Evolutionary conservation across 2,888 invertebrate genomes (phyloP), one percentile per base, ranked within the genome.

Genomic region (Teleiodes luculella): DNA sequence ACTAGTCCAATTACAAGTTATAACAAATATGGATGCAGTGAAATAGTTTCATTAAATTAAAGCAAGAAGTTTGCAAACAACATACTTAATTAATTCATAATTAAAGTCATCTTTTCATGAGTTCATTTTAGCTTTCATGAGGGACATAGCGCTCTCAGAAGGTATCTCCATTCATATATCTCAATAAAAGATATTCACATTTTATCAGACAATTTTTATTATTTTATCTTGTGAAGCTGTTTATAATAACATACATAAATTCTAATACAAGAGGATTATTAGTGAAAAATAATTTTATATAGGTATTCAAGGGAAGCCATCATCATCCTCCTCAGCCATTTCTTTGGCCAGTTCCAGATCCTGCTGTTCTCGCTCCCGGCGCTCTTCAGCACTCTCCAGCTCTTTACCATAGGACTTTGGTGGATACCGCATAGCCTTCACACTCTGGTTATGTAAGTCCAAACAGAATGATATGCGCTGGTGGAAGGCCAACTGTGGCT

Each of bases 281-380:
- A 45, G 35, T 43, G 24, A 43, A 24, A 7, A 43, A 43, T 24
- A n/a, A 20, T 43, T 41, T 20, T 1, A 41, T 8, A 41, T 5
- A 18, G 18, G 18, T 30, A 53, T 68, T 83, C 72, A 90, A 73
- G 90, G 90, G 76, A 95, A 95, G 63, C 95, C 95, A 89, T 97
- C 97, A 90, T 98, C 98, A 83, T 99, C 99, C 78, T 99, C 99
- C 77, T 99, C 99, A 6, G 98, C 98, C 95, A 99, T 98, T 90
- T 99, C 99, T 83, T 99, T 99, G n/a, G 99, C 99, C 68, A 98
- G 91, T 81, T 99, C 99, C 72, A 99, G 90, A 86, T 99, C 99
- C 83, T 99, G 98, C 74, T 98, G 98, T 80, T 99, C 98, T 52
- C 98, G 91, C 82, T 98, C 98, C 56, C 98, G 92, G 50, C 98